Evolutionary conservation across 2,797 vertebrate genomes (phyloP).

Genomic region (Aulostomus chinensis): DNA sequence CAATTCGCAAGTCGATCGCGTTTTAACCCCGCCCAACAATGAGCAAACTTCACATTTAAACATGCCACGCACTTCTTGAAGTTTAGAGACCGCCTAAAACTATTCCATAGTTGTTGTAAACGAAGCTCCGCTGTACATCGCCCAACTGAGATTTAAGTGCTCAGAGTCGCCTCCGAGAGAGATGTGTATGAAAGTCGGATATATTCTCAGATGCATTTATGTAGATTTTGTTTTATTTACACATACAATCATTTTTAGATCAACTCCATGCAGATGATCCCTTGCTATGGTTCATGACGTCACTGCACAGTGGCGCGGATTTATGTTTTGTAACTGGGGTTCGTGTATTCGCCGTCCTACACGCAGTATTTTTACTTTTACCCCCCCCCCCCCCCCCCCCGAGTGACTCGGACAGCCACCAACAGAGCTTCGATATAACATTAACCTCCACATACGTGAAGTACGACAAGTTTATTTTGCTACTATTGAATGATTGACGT

Average conservation of each 20-base stretch:
- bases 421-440: neutral
- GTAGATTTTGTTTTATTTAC: no score
- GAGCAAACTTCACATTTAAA: neutral
- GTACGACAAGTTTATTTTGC: neutral
- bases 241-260: no score
- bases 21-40: conserved; percentile 8
- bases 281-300: neutral
- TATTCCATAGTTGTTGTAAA: neutral
- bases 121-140: neutral
- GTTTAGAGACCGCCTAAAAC: conserved; percentile 5
- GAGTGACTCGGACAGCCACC: neutral
- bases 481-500: neutral
- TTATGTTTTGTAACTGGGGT: neutral
- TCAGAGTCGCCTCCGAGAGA: no score
- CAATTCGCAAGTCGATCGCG: accelerated
- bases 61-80: accelerated
- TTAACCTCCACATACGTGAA: neutral
- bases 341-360: neutral
- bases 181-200: no score
- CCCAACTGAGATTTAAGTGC: no score
- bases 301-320: neutral
- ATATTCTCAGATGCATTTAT: no score
- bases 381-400: neutral
- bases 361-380: conserved; percentile 35
- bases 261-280: neutral